phyloP scores from a whole-genome alignment of 37 sponge, comb jelly and placozoan genomes.

The Amphimedon queenslandica region DNA sequence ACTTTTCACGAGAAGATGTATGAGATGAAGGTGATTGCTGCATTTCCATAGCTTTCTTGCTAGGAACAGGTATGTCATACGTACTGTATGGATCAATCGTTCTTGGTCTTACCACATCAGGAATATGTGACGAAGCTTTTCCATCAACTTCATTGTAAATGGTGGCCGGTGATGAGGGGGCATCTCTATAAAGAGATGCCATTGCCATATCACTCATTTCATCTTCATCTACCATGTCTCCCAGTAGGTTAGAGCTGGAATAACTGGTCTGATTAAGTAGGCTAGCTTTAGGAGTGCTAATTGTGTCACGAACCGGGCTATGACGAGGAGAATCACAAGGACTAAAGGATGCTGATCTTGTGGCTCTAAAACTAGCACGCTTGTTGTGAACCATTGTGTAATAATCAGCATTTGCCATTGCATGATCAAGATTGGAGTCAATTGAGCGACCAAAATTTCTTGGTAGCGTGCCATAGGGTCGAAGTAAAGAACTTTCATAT shows the following conservation, averaged over 20 bases:
- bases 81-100: background rate
- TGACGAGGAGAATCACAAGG: background rate
- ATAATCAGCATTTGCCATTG: background rate
- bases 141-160: background rate
- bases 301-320: background rate
- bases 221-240: constrained; percentile 7
- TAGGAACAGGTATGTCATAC: background rate
- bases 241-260: background rate
- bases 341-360: background rate
- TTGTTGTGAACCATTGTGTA: background rate
- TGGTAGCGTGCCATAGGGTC: constrained; percentile 14
- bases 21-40: background rate
- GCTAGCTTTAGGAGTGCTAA: background rate
- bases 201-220: background rate
- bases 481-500: background rate
- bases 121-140: too few relatives aligned
- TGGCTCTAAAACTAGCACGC: background rate
- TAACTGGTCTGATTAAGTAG: background rate
- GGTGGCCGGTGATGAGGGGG: background rate
- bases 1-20: background rate
- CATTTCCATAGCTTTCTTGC: background rate
- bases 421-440: background rate
- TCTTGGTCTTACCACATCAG: background rate
- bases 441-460: constrained; percentile 22
- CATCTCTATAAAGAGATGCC: constrained; percentile 4